Conservation (phyloP, 1,140 invertebrate species). For the Bombus difficillimus region DNA sequence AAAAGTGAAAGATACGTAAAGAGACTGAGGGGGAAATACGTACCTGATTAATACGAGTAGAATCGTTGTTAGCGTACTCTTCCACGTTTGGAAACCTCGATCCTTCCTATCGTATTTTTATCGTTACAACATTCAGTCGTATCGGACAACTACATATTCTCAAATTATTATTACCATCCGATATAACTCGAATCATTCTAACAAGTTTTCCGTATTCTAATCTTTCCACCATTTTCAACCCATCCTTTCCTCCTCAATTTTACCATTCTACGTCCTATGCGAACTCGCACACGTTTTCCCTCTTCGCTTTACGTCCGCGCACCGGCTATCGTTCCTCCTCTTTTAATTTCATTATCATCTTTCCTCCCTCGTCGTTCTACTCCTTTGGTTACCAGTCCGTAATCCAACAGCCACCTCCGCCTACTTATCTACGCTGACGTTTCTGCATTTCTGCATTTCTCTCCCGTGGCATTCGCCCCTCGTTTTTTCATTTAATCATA, state of each 20-base stretch:
- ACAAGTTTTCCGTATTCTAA: background rate
- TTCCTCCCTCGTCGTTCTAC: background rate
- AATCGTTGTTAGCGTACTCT: background rate
- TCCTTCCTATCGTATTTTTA: too few species aligned
- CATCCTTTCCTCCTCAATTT: background rate
- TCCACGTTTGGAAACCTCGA: too few species aligned
- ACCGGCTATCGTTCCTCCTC: too few species aligned
- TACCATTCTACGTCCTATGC: background rate
- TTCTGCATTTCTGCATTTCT: background rate
- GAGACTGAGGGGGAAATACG: too few species aligned
- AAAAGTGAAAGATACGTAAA: background rate
- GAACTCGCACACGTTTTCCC: background rate
- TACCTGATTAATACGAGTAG: background rate
- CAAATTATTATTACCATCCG: background rate
- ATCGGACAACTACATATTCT: too few species aligned
- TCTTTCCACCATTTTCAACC: background rate
- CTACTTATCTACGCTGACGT: background rate
- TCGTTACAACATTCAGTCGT: too few species aligned
- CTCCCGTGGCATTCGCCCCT: background rate
- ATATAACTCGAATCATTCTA: background rate
- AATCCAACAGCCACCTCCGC: background rate
- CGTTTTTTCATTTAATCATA: conserved; percentile 22
- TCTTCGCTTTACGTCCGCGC: background rate
- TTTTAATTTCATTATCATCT: conserved; percentile 1
- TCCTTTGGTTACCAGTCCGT: too few species aligned